Evolutionary conservation across 1,140 invertebrate species (phyloP), one percentile per base, ranked within the genome.

Genomic region (Brachionus angularis): DNA sequence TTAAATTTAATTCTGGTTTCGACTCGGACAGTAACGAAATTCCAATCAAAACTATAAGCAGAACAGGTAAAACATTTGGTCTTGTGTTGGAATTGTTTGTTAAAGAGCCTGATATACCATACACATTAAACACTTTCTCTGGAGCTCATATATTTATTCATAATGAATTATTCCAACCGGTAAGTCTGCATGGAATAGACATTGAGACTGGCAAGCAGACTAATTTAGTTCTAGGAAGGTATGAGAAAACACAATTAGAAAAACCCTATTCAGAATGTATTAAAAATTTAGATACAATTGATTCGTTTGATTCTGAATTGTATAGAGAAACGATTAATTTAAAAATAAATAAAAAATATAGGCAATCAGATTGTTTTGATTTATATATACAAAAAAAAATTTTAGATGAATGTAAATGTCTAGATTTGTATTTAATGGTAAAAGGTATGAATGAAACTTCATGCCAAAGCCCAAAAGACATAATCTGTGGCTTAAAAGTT

Each of bases 131-230:
- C 10, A 34, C 18, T n/a, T 29, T 12, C 29, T 10, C 42, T 8
- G 62, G 62, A 1, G 62, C 62, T 31, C 62, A 67, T 47, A n/a
- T 67, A n/a, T 47, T 67, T 50, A 42, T 67, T 14, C 8, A 47
- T 31, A 33, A 67, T 34, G 33, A 67, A 21, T 33, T 23, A 14
- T 29, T 42, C 23, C 10, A 21, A 23, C 53, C 53, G 2, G 12
- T 39, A 14, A 2, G 14, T 23, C 21, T 3, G 8, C 14, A 58
- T 23, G 53, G 53, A n/a, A 10, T 23, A 18, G 53, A 58, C 12
- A n/a, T 58, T 23, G 8, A 16, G 25, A 16, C 53, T 8, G 53
- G 53, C 5, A 34, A n/a, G 36, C 21, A 21, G 2, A 36, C 53
- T 25, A 58, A 58, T 29, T 39, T 58, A 4, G 34, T 58, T 25